Base-by-base conservation (phyloP, 2,797 vertebrate species). In the Gymnoscopelus braueri region DNA sequence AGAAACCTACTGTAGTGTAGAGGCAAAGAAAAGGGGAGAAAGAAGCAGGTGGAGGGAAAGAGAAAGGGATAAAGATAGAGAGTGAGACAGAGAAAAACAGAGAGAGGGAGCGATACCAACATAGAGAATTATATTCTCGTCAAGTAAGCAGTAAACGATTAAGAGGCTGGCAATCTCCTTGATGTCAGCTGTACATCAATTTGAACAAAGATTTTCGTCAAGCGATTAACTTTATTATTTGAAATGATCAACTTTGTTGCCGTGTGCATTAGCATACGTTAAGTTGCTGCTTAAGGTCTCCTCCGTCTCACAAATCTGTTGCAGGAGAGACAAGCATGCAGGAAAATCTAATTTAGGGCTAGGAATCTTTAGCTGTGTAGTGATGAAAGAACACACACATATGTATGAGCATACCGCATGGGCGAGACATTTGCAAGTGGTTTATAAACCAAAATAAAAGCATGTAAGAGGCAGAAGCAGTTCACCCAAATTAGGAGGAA, bases 371-470 rank as follows among this genome's bases (percentile, higher is more conserved):
- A 48, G 75, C 55, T 56, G 4, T 19, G 53, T 67, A 12, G 54
- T 62, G 19, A 65, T 50, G 60, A 57, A 11, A 32, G 23, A 14
- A n/a, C 14, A 23, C 10, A 23, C 47, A 2, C 11, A 32, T 50
- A 35, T 29, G 19, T 4, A 5, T n/a, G 51, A 8, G 51, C 14
- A 23, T 15, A 19, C 19, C 1, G 14, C 8, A 53, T 14, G 51
- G 8, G n/a, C 6, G 15, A 53, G 15, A n/a, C 51, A 54, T 3
- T 9, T 44, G 8, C 39, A 10, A 44, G 39, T 69, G 81, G 75
- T 78, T 75, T 80, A 56, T 77, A 76, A 75, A 65, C 79, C 60
- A 82, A 84, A 87, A 84, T 73, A 65, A 82, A 87, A 71, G 9
- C 70, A 19, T 19, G 19, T 19, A 19, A 1, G 62, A 75, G 63